phyloP scores from a whole-genome alignment of 1,140 invertebrate genomes.

The Melipona quadrifasciata region DNA sequence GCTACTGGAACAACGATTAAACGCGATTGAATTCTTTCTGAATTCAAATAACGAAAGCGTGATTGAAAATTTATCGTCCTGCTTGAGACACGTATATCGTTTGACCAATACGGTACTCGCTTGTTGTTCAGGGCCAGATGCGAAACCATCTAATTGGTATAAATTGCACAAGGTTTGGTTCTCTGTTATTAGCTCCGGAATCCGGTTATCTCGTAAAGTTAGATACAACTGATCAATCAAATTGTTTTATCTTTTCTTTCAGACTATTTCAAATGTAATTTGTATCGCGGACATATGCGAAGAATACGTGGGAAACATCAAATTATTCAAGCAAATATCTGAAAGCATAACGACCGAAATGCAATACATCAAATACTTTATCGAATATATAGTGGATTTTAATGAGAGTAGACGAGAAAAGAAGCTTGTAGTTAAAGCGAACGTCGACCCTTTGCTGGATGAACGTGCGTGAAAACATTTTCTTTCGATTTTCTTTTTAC shows the following conservation, averaged over 20 bases:
- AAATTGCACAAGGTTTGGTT: constrained; percentile 83
- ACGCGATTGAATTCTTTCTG: constrained; percentile 85
- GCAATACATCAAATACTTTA: constrained; percentile 82
- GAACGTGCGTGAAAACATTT: constrained; percentile 81
- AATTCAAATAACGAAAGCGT: constrained; percentile 83
- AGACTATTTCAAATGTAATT: constrained; percentile 86
- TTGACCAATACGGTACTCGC: constrained; percentile 76
- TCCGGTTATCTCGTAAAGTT: not conserved
- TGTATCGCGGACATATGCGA: constrained; percentile 85
- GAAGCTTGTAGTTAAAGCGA: constrained; percentile 86
- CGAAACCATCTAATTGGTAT: constrained; percentile 86
- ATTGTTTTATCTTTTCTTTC: constrained; percentile 50
- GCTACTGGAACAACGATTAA: constrained; percentile 83
- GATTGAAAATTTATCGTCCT: constrained; percentile 82
- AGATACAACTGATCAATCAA: not conserved
- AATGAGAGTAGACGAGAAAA: constrained; percentile 84
- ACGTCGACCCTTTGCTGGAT: constrained; percentile 87
- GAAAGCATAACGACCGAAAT: constrained; percentile 83
- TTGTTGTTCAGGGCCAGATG: constrained; percentile 81
- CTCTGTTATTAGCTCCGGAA: not conserved
- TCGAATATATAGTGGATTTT: constrained; percentile 86
- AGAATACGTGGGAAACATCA: constrained; percentile 74
- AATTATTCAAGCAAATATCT: constrained; percentile 83
- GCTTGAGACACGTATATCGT: constrained; percentile 84
- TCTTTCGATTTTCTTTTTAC: not conserved